These are phyloP conservation scores for Patiria miniata DNA, from an alignment of 35 echinoderm and acorn worm species.

Conservation along the genomic window DNA sequence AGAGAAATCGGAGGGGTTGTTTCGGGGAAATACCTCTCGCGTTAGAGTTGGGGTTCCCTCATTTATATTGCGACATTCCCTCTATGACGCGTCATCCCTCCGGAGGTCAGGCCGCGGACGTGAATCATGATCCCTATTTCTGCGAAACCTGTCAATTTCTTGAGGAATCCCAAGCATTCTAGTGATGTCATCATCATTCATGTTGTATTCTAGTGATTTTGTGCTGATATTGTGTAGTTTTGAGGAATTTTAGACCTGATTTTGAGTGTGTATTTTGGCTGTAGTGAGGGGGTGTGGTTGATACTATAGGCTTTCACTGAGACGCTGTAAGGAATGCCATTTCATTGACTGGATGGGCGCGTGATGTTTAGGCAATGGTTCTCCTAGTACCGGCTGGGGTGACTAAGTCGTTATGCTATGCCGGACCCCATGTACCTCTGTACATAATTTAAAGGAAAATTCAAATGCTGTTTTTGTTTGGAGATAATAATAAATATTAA, in stretches of 20 bases:
- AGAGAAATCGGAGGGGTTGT: not conserved
- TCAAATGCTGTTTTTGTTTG: no score
- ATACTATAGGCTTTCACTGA: not conserved
- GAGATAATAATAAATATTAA: no score
- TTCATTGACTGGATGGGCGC: conserved; percentile 2
- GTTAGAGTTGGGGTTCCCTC: conserved; percentile 49
- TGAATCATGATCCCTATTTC: not conserved
- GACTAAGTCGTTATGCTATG: no score
- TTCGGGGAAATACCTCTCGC: conserved; percentile 26
- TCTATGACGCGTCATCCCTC: conserved; percentile 22
- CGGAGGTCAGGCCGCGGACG: not conserved
- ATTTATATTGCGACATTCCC: conserved; percentile 47
- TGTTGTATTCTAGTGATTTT: not conserved
- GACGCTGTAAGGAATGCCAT: conserved; percentile 3
- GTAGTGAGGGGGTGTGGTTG: not conserved
- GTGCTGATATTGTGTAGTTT: not conserved
- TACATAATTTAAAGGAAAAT: no score
- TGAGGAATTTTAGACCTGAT: not conserved
- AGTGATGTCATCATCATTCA: not conserved
- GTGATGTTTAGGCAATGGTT: not conserved
- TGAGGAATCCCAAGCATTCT: not conserved
- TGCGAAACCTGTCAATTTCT: conserved; percentile 9
- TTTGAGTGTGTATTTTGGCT: not conserved
- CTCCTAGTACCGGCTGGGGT: no score
- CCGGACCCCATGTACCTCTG: no score